phyloP scores from a whole-genome alignment of 1,140 invertebrate genomes.

The Leptoteleia sp. region DNA sequence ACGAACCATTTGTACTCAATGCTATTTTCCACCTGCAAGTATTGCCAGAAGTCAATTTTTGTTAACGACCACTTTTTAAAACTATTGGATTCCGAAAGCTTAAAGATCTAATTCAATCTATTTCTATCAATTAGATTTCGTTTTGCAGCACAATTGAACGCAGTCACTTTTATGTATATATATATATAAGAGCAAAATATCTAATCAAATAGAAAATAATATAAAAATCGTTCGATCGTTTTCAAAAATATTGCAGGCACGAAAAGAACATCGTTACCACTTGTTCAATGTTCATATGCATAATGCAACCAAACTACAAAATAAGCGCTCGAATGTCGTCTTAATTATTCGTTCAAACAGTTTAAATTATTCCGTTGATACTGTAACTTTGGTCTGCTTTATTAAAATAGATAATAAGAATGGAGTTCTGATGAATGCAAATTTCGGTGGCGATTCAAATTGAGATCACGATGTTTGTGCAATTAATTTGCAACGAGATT shows the following conservation, averaged over 20 bases:
- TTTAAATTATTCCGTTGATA: conserved; percentile 35
- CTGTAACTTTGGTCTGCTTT: conserved; percentile 10
- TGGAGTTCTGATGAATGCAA: conserved; percentile 27
- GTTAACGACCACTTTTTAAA: conserved; percentile 45
- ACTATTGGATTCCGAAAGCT: conserved; percentile 44
- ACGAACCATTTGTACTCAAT: conserved; percentile 27
- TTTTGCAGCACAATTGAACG: conserved; percentile 38
- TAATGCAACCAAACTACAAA: conserved; percentile 38
- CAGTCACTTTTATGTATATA: conserved; percentile 26
- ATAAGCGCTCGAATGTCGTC: conserved; percentile 34
- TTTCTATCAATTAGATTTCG: conserved; percentile 46
- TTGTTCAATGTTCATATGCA: conserved; percentile 20
- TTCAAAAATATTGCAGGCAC: no score
- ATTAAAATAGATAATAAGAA: conserved; percentile 56
- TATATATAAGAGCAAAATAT: not conserved
- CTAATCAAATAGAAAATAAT: no score
- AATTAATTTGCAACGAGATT: conserved; percentile 40
- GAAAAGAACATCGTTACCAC: not conserved
- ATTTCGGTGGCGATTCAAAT: conserved; percentile 22
- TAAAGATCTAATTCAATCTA: conserved; percentile 55
- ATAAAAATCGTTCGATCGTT: not conserved
- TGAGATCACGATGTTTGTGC: conserved; percentile 30
- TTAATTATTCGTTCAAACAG: conserved; percentile 52
- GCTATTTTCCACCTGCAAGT: conserved; percentile 4
- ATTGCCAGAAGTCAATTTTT: conserved; percentile 41